These are phyloP conservation scores for Sinotaia quadrata DNA, from an alignment of 2,888 invertebrate genomes.

Conservation along the genomic window DNA sequence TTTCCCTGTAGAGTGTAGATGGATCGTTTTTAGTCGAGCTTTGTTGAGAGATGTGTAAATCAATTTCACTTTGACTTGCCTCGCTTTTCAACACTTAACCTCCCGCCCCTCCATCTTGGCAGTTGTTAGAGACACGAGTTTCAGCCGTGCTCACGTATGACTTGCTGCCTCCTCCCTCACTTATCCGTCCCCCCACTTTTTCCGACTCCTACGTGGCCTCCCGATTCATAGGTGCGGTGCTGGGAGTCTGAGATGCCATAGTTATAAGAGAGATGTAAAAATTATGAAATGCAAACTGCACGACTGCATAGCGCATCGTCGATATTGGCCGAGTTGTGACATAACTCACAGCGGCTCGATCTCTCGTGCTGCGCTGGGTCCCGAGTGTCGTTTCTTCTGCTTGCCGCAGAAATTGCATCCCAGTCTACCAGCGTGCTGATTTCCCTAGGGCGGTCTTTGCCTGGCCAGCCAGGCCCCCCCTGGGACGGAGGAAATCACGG, in stretches of 20 bases:
- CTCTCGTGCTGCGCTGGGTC: not conserved
- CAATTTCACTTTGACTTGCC: too few species aligned
- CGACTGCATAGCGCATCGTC: slow-evolving; percentile 5
- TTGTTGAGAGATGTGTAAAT: too few species aligned
- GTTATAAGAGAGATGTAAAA: slow-evolving; percentile 10
- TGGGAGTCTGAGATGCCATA: not conserved
- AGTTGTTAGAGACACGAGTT: too few species aligned
- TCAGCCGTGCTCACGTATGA: too few species aligned
- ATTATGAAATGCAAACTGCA: slow-evolving; percentile 22
- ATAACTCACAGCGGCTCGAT: slow-evolving; percentile 19
- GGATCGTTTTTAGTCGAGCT: too few species aligned
- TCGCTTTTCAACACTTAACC: too few species aligned
- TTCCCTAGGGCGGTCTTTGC: slow-evolving; percentile 44
- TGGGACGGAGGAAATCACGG: slow-evolving; percentile 31
- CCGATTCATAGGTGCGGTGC: not conserved
- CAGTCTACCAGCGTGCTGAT: slow-evolving; percentile 42
- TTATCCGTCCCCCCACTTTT: not conserved
- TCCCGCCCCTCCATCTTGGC: too few species aligned
- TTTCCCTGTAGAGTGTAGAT: too few species aligned
- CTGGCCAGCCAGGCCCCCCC: slow-evolving; percentile 40
- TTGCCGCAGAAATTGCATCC: slow-evolving; percentile 42
- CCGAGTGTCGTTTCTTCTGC: slow-evolving; percentile 27
- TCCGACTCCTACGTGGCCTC: not conserved
- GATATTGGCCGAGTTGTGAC: slow-evolving; percentile 19
- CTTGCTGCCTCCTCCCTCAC: too few species aligned